Base-by-base conservation (phyloP, 2,888 invertebrate genomes). In the Phymatocera aterrima region DNA sequence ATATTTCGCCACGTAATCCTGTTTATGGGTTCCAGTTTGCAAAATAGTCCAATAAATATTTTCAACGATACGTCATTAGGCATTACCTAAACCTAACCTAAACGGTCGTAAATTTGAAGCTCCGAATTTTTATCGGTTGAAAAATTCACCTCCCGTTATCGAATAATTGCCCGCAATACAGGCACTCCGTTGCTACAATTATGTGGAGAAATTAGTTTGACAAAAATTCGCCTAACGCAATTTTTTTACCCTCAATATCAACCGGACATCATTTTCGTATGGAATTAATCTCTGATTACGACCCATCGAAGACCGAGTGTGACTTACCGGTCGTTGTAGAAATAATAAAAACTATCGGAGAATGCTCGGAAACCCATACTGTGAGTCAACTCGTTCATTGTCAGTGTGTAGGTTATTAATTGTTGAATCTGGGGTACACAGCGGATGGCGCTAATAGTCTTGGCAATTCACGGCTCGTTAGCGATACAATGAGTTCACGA, bases 1-100 rank as follows among this genome's bases (percentile, higher is more conserved):
- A n/a, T n/a, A 24, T 64, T 10, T 64, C 34, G 8, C n/a, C 28
- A 65, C 68, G 81, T 85, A 85, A 84, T 85, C 84, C 81, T 82
- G 82, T 84, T 85, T 85, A 85, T 84, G 82, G 81, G 54, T 51
- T 15, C 18, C 46, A 48, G 82, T 81, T 82, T 82, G 83, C 81
- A 80, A 80, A 84, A 84, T 84, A 81, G 83, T 82, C 79, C 82
- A 82, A 84, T 85, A 85, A 85, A 85, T 85, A 85, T 85, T 85
- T 83, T 81, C 82, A 84, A 85, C 85, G 83, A 84, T 83, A 82
- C 85, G 83, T 83, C 85, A 83, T 85, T 85, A 84, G 82, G 83
- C 83, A 83, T 83, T 83, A 15, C 28, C 57, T 57, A 57, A 57
- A 21, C 34, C 34, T 15, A 15, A 85, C 79, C 83, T 82, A 83